phyloP scores from a whole-genome alignment of 2,113 vertebrate genomes.

The Epinephelus moara region DNA sequence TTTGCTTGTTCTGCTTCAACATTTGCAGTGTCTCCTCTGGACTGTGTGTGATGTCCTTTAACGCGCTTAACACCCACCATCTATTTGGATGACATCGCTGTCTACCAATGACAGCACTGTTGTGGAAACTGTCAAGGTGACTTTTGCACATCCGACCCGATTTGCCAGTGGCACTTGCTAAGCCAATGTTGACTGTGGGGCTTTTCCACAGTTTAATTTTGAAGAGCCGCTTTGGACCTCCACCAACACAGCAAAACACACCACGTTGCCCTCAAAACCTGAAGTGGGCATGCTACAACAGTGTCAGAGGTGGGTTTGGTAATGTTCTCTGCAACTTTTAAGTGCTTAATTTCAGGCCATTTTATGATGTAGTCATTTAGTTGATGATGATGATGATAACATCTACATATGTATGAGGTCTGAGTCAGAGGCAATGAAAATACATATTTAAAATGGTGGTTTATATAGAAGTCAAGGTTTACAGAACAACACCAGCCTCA shows the following conservation, averaged over 20 bases:
- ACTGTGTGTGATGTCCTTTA: constrained; percentile 69
- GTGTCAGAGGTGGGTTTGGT: constrained; percentile 39
- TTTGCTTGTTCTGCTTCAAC: constrained; percentile 42
- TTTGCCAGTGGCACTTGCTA: constrained; percentile 69
- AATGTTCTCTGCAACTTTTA: constrained; percentile 25
- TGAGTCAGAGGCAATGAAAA: constrained; percentile 4
- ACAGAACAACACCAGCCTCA: not conserved
- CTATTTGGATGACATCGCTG: constrained; percentile 74
- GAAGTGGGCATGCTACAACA: constrained; percentile 31
- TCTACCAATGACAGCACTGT: constrained; percentile 66
- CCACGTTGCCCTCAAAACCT: constrained; percentile 47
- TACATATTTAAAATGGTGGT: not conserved
- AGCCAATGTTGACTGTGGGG: constrained; percentile 84
- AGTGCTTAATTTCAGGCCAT: constrained; percentile 38
- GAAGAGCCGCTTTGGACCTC: constrained; percentile 71
- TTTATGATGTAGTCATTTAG: not conserved
- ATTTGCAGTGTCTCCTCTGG: constrained; percentile 59
- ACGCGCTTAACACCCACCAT: constrained; percentile 63
- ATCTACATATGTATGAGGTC: not conserved
- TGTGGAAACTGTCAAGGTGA: constrained; percentile 83
- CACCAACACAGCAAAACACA: constrained; percentile 68
- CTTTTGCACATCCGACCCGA: constrained; percentile 73
- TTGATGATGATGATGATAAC: not conserved
- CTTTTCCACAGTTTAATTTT: constrained; percentile 79
- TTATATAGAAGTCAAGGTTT: not conserved